Percentiles rank a stretch among this genome's conserved stretches.
Evolutionary conservation across 2,797 vertebrate species (phyloP).

Genomic region (Gambelia wislizenii): DNA sequence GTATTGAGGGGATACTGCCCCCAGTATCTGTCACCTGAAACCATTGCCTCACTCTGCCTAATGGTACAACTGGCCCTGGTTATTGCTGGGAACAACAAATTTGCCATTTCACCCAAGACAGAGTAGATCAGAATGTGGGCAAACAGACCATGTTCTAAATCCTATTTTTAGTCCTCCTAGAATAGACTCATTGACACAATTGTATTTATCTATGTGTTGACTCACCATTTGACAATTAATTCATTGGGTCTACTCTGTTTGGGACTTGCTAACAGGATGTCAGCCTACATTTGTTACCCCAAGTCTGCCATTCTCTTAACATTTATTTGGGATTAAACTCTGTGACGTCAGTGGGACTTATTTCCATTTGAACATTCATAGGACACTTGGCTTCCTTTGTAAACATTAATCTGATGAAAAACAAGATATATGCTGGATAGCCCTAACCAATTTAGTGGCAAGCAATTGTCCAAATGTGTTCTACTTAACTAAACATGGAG

Average conservation of each 20-base stretch:
- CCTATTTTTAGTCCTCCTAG: no score
- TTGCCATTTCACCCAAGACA: neutral
- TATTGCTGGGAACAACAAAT: neutral
- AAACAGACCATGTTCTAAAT: neutral
- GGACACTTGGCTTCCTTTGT: neutral
- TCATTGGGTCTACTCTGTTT: no score
- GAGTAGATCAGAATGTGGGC: neutral
- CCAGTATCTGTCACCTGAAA: neutral
- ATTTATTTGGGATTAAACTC: neutral
- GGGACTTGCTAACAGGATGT: no score
- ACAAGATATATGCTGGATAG: neutral
- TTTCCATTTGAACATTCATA: neutral
- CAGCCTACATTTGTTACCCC: neutral
- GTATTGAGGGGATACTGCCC: no score
- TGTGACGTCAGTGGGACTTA: neutral
- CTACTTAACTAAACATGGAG: neutral
- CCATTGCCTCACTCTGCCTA: neutral
- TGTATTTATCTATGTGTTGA: no score
- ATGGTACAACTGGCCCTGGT: neutral
- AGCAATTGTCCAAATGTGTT: neutral
- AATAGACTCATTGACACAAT: no score
- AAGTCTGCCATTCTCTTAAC: neutral
- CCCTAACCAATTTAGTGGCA: neutral
- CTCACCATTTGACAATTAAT: no score
- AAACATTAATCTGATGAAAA: neutral